These are phyloP conservation scores for Tarsius wallacei DNA, from an alignment of 2,797 vertebrate species.

Conservation along the genomic window DNA sequence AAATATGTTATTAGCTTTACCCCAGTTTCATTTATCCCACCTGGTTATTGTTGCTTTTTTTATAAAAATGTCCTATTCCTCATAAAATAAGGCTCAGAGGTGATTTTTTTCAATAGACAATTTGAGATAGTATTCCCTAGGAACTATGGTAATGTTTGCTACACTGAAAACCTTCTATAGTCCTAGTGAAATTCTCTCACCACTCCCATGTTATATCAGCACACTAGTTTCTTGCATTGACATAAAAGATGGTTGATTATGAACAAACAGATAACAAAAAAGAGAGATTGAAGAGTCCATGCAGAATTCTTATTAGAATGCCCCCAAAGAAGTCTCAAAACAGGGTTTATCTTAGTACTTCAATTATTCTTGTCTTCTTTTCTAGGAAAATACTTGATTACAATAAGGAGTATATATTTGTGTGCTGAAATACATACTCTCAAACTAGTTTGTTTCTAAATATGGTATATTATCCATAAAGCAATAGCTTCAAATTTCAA, in stretches of 20 bases:
- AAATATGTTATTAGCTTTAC: not conserved
- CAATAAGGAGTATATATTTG: slow-evolving; percentile 38
- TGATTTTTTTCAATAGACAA: not conserved
- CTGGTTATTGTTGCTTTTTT: not conserved
- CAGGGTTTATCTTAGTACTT: not conserved
- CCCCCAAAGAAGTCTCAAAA: not conserved
- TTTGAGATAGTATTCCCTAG: not conserved
- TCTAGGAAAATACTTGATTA: not conserved
- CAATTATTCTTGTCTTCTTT: not conserved
- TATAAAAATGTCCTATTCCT: not conserved
- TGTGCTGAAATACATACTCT: slow-evolving; percentile 37
- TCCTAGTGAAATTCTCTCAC: not conserved
- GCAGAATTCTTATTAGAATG: slow-evolving; percentile 14
- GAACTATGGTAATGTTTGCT: not conserved
- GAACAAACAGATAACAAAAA: not conserved
- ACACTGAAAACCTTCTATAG: not conserved
- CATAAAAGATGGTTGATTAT: not conserved
- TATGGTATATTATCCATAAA: not conserved
- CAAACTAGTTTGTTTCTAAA: slow-evolving; percentile 61
- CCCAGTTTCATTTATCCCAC: not conserved
- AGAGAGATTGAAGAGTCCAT: not conserved
- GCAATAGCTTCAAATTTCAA: slow-evolving; percentile 3
- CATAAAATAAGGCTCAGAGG: not conserved
- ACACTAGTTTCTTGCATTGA: not conserved
- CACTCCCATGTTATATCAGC: not conserved